Evolutionary conservation across 2,888 invertebrate genomes (phyloP), one percentile per base, ranked within the genome.

Genomic region (Neria commutata): DNA sequence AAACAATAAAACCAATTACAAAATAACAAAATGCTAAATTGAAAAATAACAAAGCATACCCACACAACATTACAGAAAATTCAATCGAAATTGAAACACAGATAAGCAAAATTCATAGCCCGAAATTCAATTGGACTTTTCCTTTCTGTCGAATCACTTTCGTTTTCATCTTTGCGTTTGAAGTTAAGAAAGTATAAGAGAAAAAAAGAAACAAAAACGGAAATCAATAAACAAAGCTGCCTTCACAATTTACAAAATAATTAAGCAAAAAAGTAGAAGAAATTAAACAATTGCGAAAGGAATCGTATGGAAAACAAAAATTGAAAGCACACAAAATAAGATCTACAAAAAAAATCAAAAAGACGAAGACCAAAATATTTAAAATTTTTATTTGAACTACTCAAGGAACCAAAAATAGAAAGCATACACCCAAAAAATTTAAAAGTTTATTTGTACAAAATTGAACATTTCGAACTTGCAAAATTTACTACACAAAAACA

Each of bases 211-310:
- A 66, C 49, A 58, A 70, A 77, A 76, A 78, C 76, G 75, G 73
- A 78, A 78, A 78, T 78, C 78, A 77, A 78, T 77, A 74, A 77
- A 76, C 77, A 77, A 78, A 77, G 77, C 77, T 77, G 77, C 77
- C 77, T 77, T 77, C 77, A 77, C 76, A 74, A 78, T 67, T 74
- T 72, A 72, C 72, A 72, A 72, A 74, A 74, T n/a, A 73, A 71
- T 33, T 33, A 72, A 71, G 73, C 19, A 71, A 71, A 71, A 74
- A 37, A 54, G 54, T 21, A 58, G 58, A 58, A 63, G 73, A 70
- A 67, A 65, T 58, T 62, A 64, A 70, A 72, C 66, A 67, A 66
- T 68, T 60, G 66, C 59, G 57, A 66, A 60, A 58, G 26, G 37
- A 48, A 59, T 58, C 47, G 26, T 45, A 47, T 45, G 26, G 63